Base-by-base conservation (phyloP, 2,888 invertebrate species). In the Polydrusus cervinus region DNA sequence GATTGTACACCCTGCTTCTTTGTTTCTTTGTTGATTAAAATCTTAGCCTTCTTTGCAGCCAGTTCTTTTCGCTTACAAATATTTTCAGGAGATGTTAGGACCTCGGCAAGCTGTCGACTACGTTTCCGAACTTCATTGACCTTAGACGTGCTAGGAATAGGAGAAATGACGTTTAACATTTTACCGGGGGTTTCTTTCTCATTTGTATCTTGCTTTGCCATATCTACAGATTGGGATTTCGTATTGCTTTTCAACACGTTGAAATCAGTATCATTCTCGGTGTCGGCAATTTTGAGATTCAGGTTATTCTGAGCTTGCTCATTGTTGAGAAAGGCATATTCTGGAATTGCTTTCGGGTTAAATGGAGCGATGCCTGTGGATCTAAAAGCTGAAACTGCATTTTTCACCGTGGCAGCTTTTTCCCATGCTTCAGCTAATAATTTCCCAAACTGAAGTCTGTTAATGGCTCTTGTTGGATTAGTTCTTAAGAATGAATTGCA, bases 301-400 rank as follows among this genome's bases (percentile, higher is more conserved):
- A 25, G 25, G 25, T 25, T 25, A 25, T 25, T 25, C 25, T 25
- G 25, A 25, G 25, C 25, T 25, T 25, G 25, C 45, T 64, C 14
- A n/a, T 45, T 43, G 16, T 11, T 43, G 9, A 66, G 16, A 53
- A 62, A 66, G 53, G 38, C 49, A 16, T 53, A 62, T 10, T 49
- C 47, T 10, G 49, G 14, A 49, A 30, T 65, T 13, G 49, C 20
- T 6, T 13, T 20, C 25, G 55, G 77, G 72, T 75, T 60, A 55
- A 70, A 78, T 16, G 78, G 76, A 18, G 71, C 47, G 9, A 78
- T 74, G 38, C 73, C 74, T 62, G 78, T 78, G 30, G 77, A 69
- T 72, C 55, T 74, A 25, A 78, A 79, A 10, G 77, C 66, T 10
- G 75, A 77, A 13, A 47, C n/a, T 47, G 65, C 65, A 18, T 65